Conservation (phyloP, 2,888 invertebrate genomes). For the Anthoptus insignis region DNA sequence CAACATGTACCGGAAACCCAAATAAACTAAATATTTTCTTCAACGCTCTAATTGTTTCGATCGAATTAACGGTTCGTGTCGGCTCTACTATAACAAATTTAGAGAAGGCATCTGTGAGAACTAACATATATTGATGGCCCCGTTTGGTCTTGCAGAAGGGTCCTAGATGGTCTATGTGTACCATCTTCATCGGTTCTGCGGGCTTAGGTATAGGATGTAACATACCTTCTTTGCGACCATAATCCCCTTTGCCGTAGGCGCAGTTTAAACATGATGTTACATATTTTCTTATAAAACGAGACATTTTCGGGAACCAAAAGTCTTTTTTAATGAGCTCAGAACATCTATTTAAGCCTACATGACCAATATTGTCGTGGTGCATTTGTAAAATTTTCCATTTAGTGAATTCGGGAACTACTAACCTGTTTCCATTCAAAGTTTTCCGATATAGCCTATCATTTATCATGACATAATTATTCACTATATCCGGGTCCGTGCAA, state of each 20-base stretch:
- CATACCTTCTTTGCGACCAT: constrained; percentile 42
- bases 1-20: constrained; percentile 39
- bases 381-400: constrained; percentile 55
- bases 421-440: constrained; percentile 45
- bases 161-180: constrained; percentile 47
- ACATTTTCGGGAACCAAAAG: constrained; percentile 56
- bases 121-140: constrained; percentile 46
- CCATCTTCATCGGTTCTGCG: constrained; percentile 38
- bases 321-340: constrained; percentile 49
- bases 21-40: constrained; percentile 40
- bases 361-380: constrained; percentile 57
- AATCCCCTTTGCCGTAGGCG: constrained; percentile 53
- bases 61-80: constrained; percentile 45
- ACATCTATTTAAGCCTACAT: constrained; percentile 49
- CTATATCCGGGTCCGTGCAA: constrained; percentile 32
- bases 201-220: constrained; percentile 46
- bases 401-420: constrained; percentile 52
- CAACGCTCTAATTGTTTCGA: constrained; percentile 37
- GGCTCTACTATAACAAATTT: constrained; percentile 35
- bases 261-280: constrained; percentile 50
- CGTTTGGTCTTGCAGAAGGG: constrained; percentile 41
- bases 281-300: constrained; percentile 50
- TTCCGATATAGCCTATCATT: constrained; percentile 46
- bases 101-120: constrained; percentile 33
- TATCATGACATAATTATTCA: constrained; percentile 42